Evolutionary conservation across 1,140 invertebrate species (phyloP).

Genomic region (Drosophila busckii): DNA sequence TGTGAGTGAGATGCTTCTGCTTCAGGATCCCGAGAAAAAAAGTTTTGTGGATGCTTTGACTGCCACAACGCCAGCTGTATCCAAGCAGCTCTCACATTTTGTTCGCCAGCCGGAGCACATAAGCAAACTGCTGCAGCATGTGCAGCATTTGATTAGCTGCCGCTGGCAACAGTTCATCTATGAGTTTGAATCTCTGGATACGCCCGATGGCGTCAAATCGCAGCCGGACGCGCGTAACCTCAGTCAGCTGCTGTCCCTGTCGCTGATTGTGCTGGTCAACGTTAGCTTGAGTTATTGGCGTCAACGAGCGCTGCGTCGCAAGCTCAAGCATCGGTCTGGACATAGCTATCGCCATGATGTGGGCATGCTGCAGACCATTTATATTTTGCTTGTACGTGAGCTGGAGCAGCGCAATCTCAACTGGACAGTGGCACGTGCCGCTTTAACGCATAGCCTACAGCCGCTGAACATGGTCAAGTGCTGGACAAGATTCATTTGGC

Average conservation of each 20-base stretch:
- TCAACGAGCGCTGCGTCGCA: conserved; percentile 28
- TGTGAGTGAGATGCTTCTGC: conserved; percentile 86
- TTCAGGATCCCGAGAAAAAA: conserved; percentile 73
- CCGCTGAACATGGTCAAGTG: conserved; percentile 75
- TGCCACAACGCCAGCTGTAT: conserved; percentile 7
- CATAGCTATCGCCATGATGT: conserved; percentile 29
- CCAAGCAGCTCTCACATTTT: conserved; percentile 56
- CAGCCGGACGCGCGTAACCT: conserved; percentile 41
- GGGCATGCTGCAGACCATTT: conserved; percentile 39
- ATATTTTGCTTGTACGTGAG: conserved; percentile 79
- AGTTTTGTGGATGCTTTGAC: conserved; percentile 4
- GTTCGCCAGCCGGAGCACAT: conserved; percentile 83
- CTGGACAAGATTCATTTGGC: conserved; percentile 63
- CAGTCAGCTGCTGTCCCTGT: conserved; percentile 56
- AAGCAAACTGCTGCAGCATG: conserved; percentile 83
- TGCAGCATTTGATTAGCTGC: conserved; percentile 85
- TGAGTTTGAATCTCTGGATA: conserved; percentile 87
- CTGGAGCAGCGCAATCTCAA: conserved; percentile 61
- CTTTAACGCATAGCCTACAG: conserved; percentile 76
- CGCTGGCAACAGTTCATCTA: conserved; percentile 89
- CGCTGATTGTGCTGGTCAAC: conserved; percentile 65
- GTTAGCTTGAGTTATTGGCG: conserved; percentile 55
- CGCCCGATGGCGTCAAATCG: conserved; percentile 74
- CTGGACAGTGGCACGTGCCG: conserved; percentile 57
- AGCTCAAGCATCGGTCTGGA: conserved; percentile 38